Base-by-base conservation (phyloP, 2,113 vertebrate species). In the Grammomys surdaster region DNA sequence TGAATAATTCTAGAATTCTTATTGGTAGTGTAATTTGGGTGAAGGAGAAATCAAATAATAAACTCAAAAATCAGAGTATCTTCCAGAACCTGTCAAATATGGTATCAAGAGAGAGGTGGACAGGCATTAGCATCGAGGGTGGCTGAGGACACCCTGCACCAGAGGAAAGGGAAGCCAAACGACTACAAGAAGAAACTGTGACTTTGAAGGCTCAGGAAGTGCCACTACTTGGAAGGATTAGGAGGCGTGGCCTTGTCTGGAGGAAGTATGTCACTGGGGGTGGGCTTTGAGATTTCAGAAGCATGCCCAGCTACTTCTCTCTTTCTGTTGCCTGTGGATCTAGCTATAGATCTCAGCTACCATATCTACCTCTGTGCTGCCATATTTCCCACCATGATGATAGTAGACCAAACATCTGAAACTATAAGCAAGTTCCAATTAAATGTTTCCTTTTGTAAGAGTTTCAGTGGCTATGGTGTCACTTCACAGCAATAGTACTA, bases 111-210 rank as follows among this genome's bases (percentile, higher is more conserved):
- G 43, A 69, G 11, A 7, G 13, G 8, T 7, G 3, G 36, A 1
- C 9, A 63, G 63, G 3, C 2, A 13, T 46, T 26, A 9, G 8
- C 33, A 6, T 0, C 0, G 60, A 33, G 22, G 17, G 9, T 1
- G 9, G 11, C 1, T 2, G 9, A 0, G 3, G 40, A 48, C 10
- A 6, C 40, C 17, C 3, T 51, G 33, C 4, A 10, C 19, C 46
- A 36, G 22, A 76, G 16, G 20, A 70, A 14, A 3, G 1, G 3
- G 48, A 54, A 24, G 10, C 2, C n/a, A 5, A 40, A 31, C 12
- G 33, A 4, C 8, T 1, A 40, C 7, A 2, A 33, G 12, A 54
- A 8, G 7, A 33, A 19, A 16, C 11, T 46, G 9, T 67, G 48
- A 7, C 51, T 69, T 43, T n/a, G 17, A 36, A 81, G 11, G 78